These are phyloP conservation scores for Campoletis sonorensis DNA, from an alignment of 1,140 invertebrate species.

Conservation along the genomic window DNA sequence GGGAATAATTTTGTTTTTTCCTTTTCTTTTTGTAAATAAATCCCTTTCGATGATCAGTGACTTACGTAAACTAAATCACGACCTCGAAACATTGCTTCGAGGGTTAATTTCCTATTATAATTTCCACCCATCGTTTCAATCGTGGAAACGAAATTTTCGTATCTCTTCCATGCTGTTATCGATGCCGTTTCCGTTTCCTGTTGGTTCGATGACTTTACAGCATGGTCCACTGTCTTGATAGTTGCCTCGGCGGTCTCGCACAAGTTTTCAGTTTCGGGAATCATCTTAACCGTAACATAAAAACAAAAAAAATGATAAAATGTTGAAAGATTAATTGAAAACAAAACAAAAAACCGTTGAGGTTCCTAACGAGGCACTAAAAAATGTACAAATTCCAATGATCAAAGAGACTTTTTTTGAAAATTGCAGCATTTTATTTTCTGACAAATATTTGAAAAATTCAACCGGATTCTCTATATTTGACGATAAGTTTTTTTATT, in stretches of 20 bases:
- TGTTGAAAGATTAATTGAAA: not conserved
- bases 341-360: not conserved
- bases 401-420: too few species aligned
- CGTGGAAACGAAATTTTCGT: conserved; percentile 62
- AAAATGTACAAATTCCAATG: too few species aligned
- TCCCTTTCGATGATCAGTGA: conserved; percentile 39
- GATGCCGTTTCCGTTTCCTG: conserved; percentile 63
- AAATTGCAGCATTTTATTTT: too few species aligned
- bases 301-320: not conserved
- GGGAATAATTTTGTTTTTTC: not conserved
- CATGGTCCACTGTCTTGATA: conserved; percentile 53
- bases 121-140: conserved; percentile 63
- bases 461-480: too few species aligned
- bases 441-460: too few species aligned
- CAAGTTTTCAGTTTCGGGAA: conserved; percentile 62
- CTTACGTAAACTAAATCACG: conserved; percentile 64
- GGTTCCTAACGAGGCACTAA: too few species aligned
- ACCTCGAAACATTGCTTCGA: conserved; percentile 70
- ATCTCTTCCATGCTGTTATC: conserved; percentile 68
- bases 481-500: not conserved
- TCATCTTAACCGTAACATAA: conserved; percentile 56
- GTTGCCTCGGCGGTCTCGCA: conserved; percentile 60
- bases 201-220: conserved; percentile 56
- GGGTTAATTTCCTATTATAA: conserved; percentile 62
- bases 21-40: conserved; percentile 20